Evolutionary conservation across 2,888 invertebrate genomes (phyloP).

Genomic region (Philopedon plagiatum): DNA sequence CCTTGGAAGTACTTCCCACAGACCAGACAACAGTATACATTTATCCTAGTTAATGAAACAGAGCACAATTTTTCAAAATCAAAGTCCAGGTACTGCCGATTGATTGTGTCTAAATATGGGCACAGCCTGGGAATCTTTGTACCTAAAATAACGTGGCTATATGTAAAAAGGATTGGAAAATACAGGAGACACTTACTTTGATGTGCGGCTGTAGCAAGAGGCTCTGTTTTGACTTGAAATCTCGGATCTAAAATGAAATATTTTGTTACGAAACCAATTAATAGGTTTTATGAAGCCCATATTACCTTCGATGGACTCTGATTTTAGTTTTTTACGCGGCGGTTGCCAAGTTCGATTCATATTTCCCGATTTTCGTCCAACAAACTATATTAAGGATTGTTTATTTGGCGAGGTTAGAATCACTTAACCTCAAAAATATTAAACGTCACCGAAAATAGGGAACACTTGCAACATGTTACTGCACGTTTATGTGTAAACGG

Average conservation of each 20-base stretch:
- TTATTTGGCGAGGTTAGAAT: too few species aligned
- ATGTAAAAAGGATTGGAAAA: neutral
- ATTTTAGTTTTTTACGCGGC: slow-evolving; percentile 11
- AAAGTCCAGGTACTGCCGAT: slow-evolving; percentile 96
- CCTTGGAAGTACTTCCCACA: slow-evolving; percentile 99
- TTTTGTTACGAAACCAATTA: neutral
- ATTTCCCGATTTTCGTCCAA: too few species aligned
- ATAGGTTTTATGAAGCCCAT: neutral
- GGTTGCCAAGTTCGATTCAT: too few species aligned
- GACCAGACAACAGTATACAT: slow-evolving; percentile 99
- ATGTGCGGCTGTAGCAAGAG: neutral
- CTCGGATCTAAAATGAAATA: neutral
- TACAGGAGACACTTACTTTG: neutral
- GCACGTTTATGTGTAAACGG: too few species aligned
- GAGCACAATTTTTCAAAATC: slow-evolving; percentile 99
- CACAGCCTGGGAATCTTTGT: slow-evolving; percentile 73
- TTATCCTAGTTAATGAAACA: slow-evolving; percentile 96
- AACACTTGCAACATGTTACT: too few species aligned
- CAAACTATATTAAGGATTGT: too few species aligned
- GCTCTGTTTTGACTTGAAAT: neutral
- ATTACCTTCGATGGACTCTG: slow-evolving; percentile 1
- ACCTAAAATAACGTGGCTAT: slow-evolving; percentile 20
- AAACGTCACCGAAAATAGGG: too few species aligned
- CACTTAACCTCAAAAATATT: too few species aligned
- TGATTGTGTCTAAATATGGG: slow-evolving; percentile 98